Percentiles rank a stretch among this genome's conserved stretches.
phyloP scores from a whole-genome alignment of 2,888 invertebrate genomes.

The Melieria picta region DNA sequence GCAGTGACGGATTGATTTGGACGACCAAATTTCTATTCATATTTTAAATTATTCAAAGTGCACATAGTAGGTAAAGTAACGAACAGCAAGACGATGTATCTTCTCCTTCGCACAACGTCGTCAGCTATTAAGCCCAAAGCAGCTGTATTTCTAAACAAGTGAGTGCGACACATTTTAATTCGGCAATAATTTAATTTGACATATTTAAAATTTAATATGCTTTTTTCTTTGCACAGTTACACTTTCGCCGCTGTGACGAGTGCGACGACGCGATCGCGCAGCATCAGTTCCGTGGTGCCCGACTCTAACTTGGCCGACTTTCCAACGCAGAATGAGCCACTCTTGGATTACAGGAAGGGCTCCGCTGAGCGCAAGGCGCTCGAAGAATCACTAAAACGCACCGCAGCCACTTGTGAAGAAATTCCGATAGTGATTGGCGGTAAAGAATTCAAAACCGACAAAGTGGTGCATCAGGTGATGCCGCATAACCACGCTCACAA shows the following conservation, averaged over 20 bases:
- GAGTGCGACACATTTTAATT: neutral
- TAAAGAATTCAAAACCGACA: conserved; percentile 80
- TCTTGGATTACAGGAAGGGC: conserved; percentile 82
- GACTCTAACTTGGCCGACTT: conserved; percentile 75
- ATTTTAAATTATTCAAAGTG: neutral
- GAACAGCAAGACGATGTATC: conserved; percentile 17
- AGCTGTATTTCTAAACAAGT: conserved; percentile 20
- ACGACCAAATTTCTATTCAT: no score
- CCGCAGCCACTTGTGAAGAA: conserved; percentile 77
- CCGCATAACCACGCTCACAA: conserved; percentile 91
- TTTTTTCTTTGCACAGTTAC: neutral
- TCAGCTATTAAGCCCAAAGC: conserved; percentile 5
- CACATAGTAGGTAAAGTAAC: neutral
- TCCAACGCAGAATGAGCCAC: conserved; percentile 79
- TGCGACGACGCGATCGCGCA: conserved; percentile 57
- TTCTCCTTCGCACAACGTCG: conserved; percentile 2
- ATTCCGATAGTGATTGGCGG: conserved; percentile 98
- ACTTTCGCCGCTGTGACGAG: neutral
- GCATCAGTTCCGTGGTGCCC: conserved; percentile 74
- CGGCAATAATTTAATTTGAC: neutral
- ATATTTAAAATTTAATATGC: neutral
- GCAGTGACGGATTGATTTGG: no score
- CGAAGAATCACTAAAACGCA: conserved; percentile 74
- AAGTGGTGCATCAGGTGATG: conserved; percentile 79
- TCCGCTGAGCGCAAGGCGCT: conserved; percentile 83